Evolutionary conservation across 2,797 vertebrate species (phyloP).

Genomic region (Monodelphis domestica): DNA sequence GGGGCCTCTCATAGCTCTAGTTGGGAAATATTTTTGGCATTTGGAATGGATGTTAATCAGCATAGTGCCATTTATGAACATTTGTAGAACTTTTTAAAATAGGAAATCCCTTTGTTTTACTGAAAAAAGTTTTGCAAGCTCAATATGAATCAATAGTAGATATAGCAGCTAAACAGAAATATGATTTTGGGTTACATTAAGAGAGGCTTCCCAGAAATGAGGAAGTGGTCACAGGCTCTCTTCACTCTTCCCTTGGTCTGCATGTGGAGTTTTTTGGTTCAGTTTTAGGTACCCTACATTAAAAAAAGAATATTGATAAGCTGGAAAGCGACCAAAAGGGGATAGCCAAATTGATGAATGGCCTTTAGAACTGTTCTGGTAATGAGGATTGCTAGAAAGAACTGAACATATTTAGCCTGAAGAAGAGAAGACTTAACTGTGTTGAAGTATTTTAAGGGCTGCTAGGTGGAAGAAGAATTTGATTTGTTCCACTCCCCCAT

Average conservation of each 20-base stretch:
- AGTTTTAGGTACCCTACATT: not conserved
- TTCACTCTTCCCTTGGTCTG: not conserved
- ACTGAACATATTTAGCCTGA: not conserved
- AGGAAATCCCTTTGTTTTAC: not conserved
- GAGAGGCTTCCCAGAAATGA: not conserved
- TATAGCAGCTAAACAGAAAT: not conserved
- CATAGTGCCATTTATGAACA: not conserved
- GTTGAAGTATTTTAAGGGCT: not conserved
- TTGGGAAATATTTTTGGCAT: not conserved
- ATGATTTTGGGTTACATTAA: not conserved
- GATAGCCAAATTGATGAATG: not conserved
- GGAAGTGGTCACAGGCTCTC: not conserved
- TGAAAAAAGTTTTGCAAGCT: not conserved
- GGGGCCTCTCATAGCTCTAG: not conserved
- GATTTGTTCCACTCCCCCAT: not conserved
- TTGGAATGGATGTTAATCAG: not conserved
- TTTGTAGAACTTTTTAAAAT: not conserved
- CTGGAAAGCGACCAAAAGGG: not conserved
- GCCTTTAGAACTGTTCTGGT: not conserved
- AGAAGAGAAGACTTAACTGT: not conserved
- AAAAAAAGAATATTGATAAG: not conserved
- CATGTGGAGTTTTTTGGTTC: not conserved
- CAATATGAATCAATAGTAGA: not conserved
- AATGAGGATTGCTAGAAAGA: no score
- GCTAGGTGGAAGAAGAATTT: not conserved